Base-by-base conservation (phyloP, 2,797 vertebrate species). In the Channa striata region DNA sequence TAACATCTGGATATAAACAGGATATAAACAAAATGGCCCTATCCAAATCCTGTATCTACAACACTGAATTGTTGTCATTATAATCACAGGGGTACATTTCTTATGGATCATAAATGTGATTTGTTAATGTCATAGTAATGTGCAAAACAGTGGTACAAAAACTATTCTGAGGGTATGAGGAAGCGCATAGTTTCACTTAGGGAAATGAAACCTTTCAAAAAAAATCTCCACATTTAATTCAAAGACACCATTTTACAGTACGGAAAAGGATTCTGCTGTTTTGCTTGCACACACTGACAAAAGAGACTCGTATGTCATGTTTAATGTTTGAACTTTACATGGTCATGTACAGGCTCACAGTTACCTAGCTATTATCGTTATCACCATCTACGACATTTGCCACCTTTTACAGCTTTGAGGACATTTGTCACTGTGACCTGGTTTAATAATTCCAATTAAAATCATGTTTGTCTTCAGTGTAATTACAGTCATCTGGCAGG, bases 401-500 rank as follows among this genome's bases (percentile, higher is more conserved):
- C 11, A 10, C 69, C 42, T 68, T 57, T 37, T 14, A 11, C 63
- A 19, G 36, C 74, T 76, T 54, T 50, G 65, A 79, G 67, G 74
- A 56, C 78, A 44, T 84, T 72, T 30, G 9, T 78, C 50, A n/a
- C 58, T 7, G 17, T 23, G 52, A 57, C 68, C 69, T 83, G 78
- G 86, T 87, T 86, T 81, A 48, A 83, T 83, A 12, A 83, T 72
- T 85, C 64, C 63, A 78, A 81, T 83, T 82, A 89, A 87, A 89
- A 65, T 33, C 63, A 56, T 80, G 78, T 79, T 89, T 75, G 87
- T 88, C 71, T 78, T 83, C 43, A 50, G 68, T 77, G 72, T 89
- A 89, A 87, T 91, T 87, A 83, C 79, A 88, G 80, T 84, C 87
- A 90, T 88, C 84, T 90, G 84, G 81, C 67, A 75, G 60, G 58